These are phyloP conservation scores for Grammatotria lemairii DNA, from an alignment of 2,113 vertebrate genomes.

Conservation along the genomic window DNA sequence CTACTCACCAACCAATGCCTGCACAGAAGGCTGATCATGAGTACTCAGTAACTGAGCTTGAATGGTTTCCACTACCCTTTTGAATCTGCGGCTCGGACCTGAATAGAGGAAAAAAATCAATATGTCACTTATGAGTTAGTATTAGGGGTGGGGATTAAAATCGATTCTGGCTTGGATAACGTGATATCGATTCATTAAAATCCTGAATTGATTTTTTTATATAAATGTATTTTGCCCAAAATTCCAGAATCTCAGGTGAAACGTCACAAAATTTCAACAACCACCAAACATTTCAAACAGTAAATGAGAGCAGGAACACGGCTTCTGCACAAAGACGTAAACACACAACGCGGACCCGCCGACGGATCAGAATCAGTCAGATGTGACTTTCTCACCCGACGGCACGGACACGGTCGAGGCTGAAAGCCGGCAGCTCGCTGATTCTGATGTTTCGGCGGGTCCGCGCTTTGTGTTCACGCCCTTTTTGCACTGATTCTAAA, in stretches of 20 bases:
- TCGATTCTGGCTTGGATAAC: too few species aligned
- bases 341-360: rapidly evolving
- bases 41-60: slow-evolving; percentile 87
- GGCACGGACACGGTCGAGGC: too few species aligned
- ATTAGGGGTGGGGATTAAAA: too few species aligned
- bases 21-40: slow-evolving; percentile 90
- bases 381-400: rapidly evolving
- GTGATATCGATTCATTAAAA: too few species aligned
- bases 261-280: rapidly evolving
- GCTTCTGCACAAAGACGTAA: rapidly evolving
- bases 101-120: background rate
- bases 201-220: too few species aligned
- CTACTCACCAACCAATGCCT: slow-evolving; percentile 80
- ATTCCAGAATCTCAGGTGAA: too few species aligned
- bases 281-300: rapidly evolving
- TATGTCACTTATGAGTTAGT: background rate
- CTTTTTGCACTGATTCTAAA: rapidly evolving
- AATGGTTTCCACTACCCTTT: slow-evolving; percentile 89
- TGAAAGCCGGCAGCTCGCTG: too few species aligned
- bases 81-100: slow-evolving; percentile 91
- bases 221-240: too few species aligned
- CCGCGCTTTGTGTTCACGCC: rapidly evolving
- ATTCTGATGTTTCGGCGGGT: rapidly evolving
- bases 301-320: too few species aligned
- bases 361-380: rapidly evolving